Conservation (phyloP, 2,113 vertebrate genomes). For the Bagarius yarrelli region DNA sequence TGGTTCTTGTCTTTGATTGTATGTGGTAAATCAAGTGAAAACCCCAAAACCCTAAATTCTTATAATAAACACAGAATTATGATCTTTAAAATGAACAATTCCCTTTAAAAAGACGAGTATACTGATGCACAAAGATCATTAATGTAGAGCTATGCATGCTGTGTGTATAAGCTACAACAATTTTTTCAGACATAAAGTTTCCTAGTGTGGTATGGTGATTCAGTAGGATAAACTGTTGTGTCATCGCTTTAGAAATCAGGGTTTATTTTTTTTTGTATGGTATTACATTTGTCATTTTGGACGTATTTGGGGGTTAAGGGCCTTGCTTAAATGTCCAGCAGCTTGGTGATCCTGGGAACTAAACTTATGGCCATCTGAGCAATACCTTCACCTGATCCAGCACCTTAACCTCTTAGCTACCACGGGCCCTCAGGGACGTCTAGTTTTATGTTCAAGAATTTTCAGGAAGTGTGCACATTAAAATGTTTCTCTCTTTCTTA, state of each 20-base stretch:
- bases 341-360: no score
- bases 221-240: not conserved
- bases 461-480: no score
- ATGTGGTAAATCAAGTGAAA: conserved; percentile 10
- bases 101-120: not conserved
- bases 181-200: not conserved
- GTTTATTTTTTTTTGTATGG: not conserved
- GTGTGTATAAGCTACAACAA: not conserved
- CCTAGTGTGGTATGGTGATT: not conserved
- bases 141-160: not conserved
- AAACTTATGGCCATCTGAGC: no score
- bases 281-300: not conserved
- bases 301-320: no score
- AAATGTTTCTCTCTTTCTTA: no score
- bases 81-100: not conserved
- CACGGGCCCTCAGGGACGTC: not conserved
- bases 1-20: conserved; percentile 25
- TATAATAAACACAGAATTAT: not conserved
- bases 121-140: not conserved
- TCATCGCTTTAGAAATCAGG: not conserved
- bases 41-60: conserved; percentile 21
- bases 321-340: no score
- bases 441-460: not conserved
- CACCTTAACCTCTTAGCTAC: no score
- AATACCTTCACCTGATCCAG: no score